Base-by-base conservation (phyloP, 1,140 invertebrate species). In the Drosophila pseudoananassae region DNA sequence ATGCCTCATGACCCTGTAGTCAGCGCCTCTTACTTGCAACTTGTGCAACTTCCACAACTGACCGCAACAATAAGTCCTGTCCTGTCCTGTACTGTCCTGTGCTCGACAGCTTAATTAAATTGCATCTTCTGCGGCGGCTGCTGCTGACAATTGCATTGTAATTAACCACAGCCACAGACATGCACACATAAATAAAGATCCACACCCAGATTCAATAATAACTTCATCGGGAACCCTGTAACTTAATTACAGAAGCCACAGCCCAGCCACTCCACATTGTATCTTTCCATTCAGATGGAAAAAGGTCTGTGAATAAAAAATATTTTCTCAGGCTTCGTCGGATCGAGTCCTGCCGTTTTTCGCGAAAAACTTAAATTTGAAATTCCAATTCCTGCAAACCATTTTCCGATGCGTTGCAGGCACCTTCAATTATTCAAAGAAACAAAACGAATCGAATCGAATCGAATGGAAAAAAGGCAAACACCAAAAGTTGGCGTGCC, bases 71-170 rank as follows among this genome's bases (percentile, higher is more conserved):
- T 27, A 33, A 59, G 46, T 47, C 38, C n/a, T 23, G 56, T 25
- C 15, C 25, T 27, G 25, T 1, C 1, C 25, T 27, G 25, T 7
- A 4, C 25, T 5, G 52, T 10, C 3, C 33, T 36, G 33, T 10
- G 1, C 31, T 12, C 66, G 77, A 80, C 65, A 85, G 65, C 43
- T 80, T 83, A 85, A 83, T 83, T 83, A 80, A 72, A 84, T 76
- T 59, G 31, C 20, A 52, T 31, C 40, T 57, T 58, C 57, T 71
- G 43, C 8, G 15, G 6, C 43, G 1, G 43, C 9, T 46, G 15
- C 17, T 47, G 50, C 61, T 75, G 71, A 75, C 71, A 75, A 56
- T 75, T 75, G 70, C 58, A 74, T 76, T 85, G 80, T 80, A 76
- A 85, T 84, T 79, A 83, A 79, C 53, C 70, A 50, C 57, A 63